A percentile compares a stretch with the other conserved stretches of the same genome.
phyloP scores from a whole-genome alignment of 1,140 invertebrate species.

The Habropoda laboriosa region DNA sequence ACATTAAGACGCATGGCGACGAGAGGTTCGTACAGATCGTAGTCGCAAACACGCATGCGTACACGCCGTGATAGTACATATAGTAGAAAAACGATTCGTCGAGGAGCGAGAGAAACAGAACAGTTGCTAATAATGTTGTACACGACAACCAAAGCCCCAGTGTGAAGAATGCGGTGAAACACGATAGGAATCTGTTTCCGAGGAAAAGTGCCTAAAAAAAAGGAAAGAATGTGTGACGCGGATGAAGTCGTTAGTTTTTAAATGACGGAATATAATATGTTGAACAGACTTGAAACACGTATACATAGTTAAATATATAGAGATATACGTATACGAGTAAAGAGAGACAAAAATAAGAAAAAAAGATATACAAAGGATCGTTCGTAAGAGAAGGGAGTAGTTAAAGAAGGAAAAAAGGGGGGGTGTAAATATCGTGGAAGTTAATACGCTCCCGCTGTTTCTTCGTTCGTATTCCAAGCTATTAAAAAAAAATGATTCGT shows the following conservation, averaged over 20 bases:
- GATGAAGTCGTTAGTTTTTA: slow-evolving; percentile 53
- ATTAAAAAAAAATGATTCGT: not conserved
- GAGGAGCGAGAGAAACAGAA: not conserved
- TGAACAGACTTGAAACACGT: slow-evolving; percentile 17
- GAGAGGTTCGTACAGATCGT: not conserved
- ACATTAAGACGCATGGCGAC: not conserved
- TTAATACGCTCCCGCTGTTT: not conserved
- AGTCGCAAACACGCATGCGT: not conserved
- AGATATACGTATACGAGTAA: not conserved
- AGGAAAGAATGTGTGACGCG: not conserved
- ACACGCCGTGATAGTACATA: not conserved
- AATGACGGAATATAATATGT: slow-evolving; percentile 36
- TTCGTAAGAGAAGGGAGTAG: not conserved
- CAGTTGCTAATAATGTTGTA: slow-evolving; percentile 33
- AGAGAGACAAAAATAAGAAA: not conserved
- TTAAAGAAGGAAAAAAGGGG: not conserved
- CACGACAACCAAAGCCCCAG: slow-evolving; percentile 62
- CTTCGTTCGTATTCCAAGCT: not conserved
- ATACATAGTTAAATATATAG: slow-evolving; percentile 19
- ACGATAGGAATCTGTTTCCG: slow-evolving; percentile 43
- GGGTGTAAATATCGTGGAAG: not conserved
- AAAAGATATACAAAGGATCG: not conserved
- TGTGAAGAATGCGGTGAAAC: slow-evolving; percentile 38
- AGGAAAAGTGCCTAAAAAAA: slow-evolving; percentile 62
- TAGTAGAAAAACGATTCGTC: not conserved